phyloP scores from a whole-genome alignment of 2,797 vertebrate species.

The Gallirallus australis region DNA sequence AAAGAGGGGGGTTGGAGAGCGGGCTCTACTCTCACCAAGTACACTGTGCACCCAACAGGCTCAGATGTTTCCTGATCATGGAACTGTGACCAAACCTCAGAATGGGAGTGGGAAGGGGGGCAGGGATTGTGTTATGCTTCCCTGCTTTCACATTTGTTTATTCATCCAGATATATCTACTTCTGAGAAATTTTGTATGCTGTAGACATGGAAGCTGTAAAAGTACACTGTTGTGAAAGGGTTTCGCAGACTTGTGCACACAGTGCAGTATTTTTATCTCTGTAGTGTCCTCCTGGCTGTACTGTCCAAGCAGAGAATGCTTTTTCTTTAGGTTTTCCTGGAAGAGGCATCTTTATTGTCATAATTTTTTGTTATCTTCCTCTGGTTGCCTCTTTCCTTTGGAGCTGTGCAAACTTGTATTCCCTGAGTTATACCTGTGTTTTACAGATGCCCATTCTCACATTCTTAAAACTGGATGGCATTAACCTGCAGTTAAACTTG shows the following conservation, averaged over 20 bases:
- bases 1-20: not conserved
- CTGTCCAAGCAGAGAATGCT: constrained; percentile 1
- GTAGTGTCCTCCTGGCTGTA: not conserved
- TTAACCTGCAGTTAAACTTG: not conserved
- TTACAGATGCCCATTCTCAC: not conserved
- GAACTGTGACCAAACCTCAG: not conserved
- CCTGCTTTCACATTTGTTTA: not conserved
- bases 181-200: not conserved
- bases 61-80: not conserved
- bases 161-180: not conserved
- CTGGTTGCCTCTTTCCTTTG: not conserved
- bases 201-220: not conserved
- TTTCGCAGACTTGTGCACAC: not conserved
- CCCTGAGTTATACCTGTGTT: not conserved
- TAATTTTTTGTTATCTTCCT: not conserved
- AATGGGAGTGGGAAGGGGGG: not conserved
- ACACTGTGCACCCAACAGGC: not conserved
- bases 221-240: not conserved
- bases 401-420: not conserved
- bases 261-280: not conserved
- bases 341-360: not conserved
- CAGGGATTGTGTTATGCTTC: not conserved
- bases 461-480: not conserved
- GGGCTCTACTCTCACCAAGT: not conserved
- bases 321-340: not conserved